Evolutionary conservation across 2,797 vertebrate genomes (phyloP), one percentile per base, ranked within the genome.

Genomic region (Sciurus carolinensis): DNA sequence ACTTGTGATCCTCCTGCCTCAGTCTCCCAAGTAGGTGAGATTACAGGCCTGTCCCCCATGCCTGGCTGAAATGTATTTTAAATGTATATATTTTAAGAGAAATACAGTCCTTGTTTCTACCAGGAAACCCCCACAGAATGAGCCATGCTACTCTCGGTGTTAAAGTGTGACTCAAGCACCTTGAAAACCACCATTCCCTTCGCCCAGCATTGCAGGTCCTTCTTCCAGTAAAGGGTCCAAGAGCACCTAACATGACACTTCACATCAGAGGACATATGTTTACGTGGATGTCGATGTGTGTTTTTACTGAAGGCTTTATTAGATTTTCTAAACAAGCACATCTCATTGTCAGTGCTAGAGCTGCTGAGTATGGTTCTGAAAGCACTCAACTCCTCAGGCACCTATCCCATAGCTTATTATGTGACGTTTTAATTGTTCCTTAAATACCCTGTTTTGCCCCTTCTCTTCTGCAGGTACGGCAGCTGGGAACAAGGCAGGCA

Each of bases 401-500:
- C 72, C 83, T 33, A 3, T 22, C 36, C 47, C 57, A 18, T 1
- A 71, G 67, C 28, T 42, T 36, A 17, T 52, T n/a, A n/a, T 10
- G 33, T 22, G 18, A 7, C 5, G 54, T 42, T 85, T 33, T 52
- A 44, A n/a, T 5, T 18, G 86, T 79, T 82, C 79, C 39, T 39
- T 26, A 67, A 71, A 71, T 6, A 17, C 54, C 80, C 91, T 66
- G 39, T 28, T 91, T 50, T 50, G 57, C 14, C 81, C 92, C 92
- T 69, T 76, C 91, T 71, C 79, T 36, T 57, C 12, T 18, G 11
- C 39, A 81, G 66, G 67, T 62, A 91, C 0, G 28, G 76, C 54
- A 83, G 95, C 92, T 50, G 79, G 47, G 71, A 57, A 64, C 39
- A 39, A 91, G 87, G 90, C 8, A 64, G 77, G 87, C 77, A n/a